These are phyloP conservation scores for Andrena trimmerana DNA, from an alignment of 2,888 invertebrate genomes.

Conservation along the genomic window DNA sequence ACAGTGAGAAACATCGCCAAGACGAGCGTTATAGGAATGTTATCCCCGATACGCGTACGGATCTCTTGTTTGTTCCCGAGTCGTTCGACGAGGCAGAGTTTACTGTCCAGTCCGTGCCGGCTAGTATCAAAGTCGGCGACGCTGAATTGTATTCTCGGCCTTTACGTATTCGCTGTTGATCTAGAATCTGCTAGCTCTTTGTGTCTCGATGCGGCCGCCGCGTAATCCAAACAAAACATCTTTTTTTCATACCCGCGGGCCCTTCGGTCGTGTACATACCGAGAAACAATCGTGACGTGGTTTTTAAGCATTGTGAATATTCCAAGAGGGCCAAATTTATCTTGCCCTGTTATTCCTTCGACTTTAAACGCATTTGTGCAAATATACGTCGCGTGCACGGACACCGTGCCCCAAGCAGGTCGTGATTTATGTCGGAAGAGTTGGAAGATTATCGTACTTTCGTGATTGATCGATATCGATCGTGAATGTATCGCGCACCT, in stretches of 20 bases:
- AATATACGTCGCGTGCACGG: no score
- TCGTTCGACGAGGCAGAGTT: conserved; percentile 7
- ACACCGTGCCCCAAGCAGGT: not conserved
- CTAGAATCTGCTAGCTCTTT: not conserved
- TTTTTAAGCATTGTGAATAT: not conserved
- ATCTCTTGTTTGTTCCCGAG: not conserved
- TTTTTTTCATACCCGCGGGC: no score
- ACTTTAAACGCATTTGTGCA: no score
- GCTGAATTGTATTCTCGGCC: not conserved
- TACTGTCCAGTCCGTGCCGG: not conserved
- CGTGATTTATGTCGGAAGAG: not conserved
- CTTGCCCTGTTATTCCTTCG: not conserved
- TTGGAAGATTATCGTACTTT: conserved; percentile 19
- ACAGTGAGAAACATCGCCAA: conserved; percentile 35
- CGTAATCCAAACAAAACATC: no score
- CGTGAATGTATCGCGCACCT: conserved; percentile 49
- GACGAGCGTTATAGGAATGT: conserved; percentile 43
- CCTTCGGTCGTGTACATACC: no score
- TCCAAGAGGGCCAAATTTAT: conserved; percentile 1
- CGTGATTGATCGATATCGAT: conserved; percentile 47
- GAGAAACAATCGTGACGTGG: not conserved
- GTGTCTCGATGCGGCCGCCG: not conserved
- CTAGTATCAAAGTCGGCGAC: not conserved
- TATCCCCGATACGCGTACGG: not conserved
- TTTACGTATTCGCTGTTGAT: not conserved